Evolutionary conservation across 2,888 invertebrate genomes (phyloP).

Genomic region (Cephonodes hylas): DNA sequence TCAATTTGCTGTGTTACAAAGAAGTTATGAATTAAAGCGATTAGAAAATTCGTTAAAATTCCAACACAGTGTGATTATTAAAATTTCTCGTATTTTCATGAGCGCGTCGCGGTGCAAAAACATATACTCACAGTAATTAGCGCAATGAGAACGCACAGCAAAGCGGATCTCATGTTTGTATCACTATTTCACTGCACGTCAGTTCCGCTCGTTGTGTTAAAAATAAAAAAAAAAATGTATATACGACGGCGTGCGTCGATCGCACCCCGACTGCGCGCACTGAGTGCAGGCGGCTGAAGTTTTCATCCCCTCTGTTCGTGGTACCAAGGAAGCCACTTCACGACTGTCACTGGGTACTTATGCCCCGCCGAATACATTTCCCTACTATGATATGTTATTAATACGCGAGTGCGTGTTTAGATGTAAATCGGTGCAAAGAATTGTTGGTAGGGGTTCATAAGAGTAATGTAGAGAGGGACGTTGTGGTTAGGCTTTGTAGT

Average conservation of each 20-base stretch:
- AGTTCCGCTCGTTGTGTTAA: conserved; percentile 26
- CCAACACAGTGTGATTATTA: background rate
- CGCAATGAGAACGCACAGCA: conserved; percentile 65
- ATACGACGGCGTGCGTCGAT: conserved; percentile 3
- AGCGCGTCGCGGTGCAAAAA: background rate
- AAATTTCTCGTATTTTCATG: background rate
- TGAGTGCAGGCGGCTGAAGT: background rate
- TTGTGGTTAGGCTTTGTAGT: too few relatives aligned
- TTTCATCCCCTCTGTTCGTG: background rate
- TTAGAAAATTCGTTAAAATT: background rate
- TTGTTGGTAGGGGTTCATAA: too few relatives aligned
- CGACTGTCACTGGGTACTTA: background rate
- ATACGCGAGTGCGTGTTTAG: background rate
- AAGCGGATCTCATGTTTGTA: conserved; percentile 64
- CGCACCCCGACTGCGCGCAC: conserved; percentile 37
- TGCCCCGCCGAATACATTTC: background rate
- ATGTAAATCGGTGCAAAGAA: background rate
- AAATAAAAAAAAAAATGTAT: background rate
- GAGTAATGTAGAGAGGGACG: too few relatives aligned
- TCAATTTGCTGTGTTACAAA: too few relatives aligned
- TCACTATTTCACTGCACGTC: conserved; percentile 53
- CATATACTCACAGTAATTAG: conserved; percentile 62
- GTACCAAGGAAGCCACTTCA: background rate
- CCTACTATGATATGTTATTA: background rate
- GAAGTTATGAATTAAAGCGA: too few relatives aligned